phyloP scores from a whole-genome alignment of 2,888 invertebrate species.

The Caenorhabditis sp. region DNA sequence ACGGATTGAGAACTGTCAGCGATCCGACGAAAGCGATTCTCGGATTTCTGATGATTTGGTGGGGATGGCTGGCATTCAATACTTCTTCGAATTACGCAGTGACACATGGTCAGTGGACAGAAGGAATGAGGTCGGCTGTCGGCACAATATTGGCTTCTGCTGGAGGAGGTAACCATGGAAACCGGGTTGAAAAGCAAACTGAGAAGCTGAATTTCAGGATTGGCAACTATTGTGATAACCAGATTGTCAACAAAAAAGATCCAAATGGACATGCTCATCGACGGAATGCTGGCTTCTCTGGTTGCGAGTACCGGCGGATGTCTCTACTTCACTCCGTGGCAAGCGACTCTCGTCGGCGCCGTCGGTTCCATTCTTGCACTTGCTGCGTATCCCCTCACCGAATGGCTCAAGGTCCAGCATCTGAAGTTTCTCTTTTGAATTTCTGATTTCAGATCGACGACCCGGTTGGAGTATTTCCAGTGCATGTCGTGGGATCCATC shows the following conservation, averaged over 20 bases:
- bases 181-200: neutral
- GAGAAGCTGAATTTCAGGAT: conserved; percentile 46
- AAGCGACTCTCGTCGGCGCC: conserved; percentile 76
- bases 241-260: conserved; percentile 68
- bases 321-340: conserved; percentile 77
- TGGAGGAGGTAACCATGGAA: conserved; percentile 63
- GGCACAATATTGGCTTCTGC: conserved; percentile 71
- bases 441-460: conserved; percentile 76
- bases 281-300: conserved; percentile 78
- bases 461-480: conserved; percentile 80
- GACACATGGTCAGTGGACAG: conserved; percentile 75
- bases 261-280: conserved; percentile 80
- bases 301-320: conserved; percentile 79
- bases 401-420: conserved; percentile 71
- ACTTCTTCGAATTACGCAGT: conserved; percentile 80
- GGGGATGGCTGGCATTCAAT: conserved; percentile 80
- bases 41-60: conserved; percentile 81
- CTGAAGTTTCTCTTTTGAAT: neutral
- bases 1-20: conserved; percentile 73
- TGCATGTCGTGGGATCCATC: conserved; percentile 78
- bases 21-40: conserved; percentile 79
- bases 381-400: conserved; percentile 75
- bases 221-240: conserved; percentile 52
- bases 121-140: conserved; percentile 73
- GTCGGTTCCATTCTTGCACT: conserved; percentile 77